A percentile compares a stretch with the other conserved stretches of the same genome.
Evolutionary conservation across 2,888 invertebrate genomes (phyloP).

Genomic region (Drosophila mimica): DNA sequence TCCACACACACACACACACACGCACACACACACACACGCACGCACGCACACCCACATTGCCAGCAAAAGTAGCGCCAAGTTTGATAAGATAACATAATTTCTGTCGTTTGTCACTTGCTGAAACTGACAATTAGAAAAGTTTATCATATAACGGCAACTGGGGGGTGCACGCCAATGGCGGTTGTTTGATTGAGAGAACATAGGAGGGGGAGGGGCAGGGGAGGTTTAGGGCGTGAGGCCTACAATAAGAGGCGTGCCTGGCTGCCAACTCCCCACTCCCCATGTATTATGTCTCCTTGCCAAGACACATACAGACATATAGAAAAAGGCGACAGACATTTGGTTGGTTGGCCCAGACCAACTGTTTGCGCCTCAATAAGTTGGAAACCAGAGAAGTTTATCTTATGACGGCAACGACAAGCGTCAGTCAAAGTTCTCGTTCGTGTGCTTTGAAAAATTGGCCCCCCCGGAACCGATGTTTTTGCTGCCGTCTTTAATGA

Average conservation of each 20-base stretch:
- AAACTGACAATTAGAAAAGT: constrained; percentile 82
- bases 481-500: constrained; percentile 45
- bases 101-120: constrained; percentile 81
- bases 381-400: constrained; percentile 73
- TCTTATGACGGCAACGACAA: constrained; percentile 62
- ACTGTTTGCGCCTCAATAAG: constrained; percentile 77
- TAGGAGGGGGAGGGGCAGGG: not conserved
- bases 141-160: constrained; percentile 71
- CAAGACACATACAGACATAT: constrained; percentile 1
- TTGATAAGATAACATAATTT: constrained; percentile 82
- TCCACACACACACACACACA: not conserved
- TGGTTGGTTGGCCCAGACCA: constrained; percentile 41
- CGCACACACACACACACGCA: not conserved
- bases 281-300: constrained; percentile 58
- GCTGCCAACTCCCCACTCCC: constrained; percentile 15
- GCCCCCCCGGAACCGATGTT: constrained; percentile 42
- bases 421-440: constrained; percentile 75
- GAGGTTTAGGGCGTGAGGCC: constrained; percentile 57
- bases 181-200: not conserved
- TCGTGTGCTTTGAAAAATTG: constrained; percentile 68
- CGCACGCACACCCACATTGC: constrained; percentile 32
- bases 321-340: constrained; percentile 54
- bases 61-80: constrained; percentile 70
- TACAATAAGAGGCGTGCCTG: constrained; percentile 49
- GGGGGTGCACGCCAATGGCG: constrained; percentile 30